Evolutionary conservation across 30 jellyfish, hydroid and myxozoan species (phyloP).

Genomic region (Chrysaora quinquecirrha): DNA sequence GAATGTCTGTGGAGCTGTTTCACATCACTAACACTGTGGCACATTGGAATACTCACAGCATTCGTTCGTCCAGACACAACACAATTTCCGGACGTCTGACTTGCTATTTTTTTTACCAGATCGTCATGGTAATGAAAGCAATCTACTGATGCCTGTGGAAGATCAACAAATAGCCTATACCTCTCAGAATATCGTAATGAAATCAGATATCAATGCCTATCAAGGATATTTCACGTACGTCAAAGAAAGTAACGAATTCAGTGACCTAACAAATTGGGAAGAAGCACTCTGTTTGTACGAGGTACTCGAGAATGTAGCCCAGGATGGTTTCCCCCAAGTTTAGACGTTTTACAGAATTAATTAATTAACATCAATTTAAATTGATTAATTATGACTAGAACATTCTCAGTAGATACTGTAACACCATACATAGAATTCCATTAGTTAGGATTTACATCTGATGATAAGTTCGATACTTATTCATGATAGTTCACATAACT

Average conservation of each 20-base stretch:
- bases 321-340: neutral
- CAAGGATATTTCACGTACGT: neutral
- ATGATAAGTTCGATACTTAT: no score
- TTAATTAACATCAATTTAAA: no score
- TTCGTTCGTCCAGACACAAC: neutral
- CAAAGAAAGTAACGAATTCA: neutral
- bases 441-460: no score
- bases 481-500: no score
- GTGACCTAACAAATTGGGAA: neutral
- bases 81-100: conserved; percentile 17
- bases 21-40: neutral
- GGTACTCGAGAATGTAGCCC: neutral
- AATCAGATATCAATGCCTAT: neutral
- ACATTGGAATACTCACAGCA: conserved; percentile 49
- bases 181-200: neutral
- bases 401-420: no score
- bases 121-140: neutral
- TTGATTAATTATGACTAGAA: no score
- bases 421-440: no score
- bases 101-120: conserved; percentile 17
- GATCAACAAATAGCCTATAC: neutral
- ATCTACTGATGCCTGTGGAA: neutral
- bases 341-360: no score
- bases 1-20: conserved; percentile 47
- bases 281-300: neutral